Evolutionary conservation across 2,113 vertebrate genomes (phyloP).

Genomic region (Bujurquina vittata): DNA sequence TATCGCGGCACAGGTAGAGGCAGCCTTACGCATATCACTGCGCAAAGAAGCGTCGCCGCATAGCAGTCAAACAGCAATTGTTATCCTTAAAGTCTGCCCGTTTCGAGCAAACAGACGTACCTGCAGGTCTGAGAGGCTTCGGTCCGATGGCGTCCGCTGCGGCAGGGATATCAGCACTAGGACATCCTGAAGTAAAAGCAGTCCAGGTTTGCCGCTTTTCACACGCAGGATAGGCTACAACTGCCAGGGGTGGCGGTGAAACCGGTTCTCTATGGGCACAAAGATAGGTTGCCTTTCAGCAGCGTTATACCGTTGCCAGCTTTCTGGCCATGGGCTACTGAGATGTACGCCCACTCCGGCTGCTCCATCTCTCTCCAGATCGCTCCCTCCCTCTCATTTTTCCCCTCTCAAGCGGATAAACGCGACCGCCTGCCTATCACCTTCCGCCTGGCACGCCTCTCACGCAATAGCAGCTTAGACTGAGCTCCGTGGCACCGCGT

Average conservation of each 20-base stretch:
- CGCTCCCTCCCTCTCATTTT: constrained; percentile 47
- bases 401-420: constrained; percentile 56
- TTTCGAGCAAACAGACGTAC: constrained; percentile 48
- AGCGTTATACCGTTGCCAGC: constrained; percentile 27
- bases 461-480: constrained; percentile 56
- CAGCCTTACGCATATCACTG: constrained; percentile 42
- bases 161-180: constrained; percentile 12
- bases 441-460: constrained; percentile 42
- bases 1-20: constrained; percentile 31
- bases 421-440: constrained; percentile 44
- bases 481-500: background rate
- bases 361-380: constrained; percentile 54
- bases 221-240: background rate
- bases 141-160: constrained; percentile 59
- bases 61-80: constrained; percentile 35
- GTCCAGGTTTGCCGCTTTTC: background rate
- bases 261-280: background rate
- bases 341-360: constrained; percentile 63
- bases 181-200: background rate
- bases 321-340: constrained; percentile 41
- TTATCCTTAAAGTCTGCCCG: background rate
- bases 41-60: constrained; percentile 59
- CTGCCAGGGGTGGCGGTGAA: background rate
- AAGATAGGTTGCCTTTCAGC: constrained; percentile 21
- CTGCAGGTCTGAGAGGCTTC: constrained; percentile 42